Conservation (phyloP, 2,113 vertebrate genomes). For the Ceyx cyanopectus region DNA sequence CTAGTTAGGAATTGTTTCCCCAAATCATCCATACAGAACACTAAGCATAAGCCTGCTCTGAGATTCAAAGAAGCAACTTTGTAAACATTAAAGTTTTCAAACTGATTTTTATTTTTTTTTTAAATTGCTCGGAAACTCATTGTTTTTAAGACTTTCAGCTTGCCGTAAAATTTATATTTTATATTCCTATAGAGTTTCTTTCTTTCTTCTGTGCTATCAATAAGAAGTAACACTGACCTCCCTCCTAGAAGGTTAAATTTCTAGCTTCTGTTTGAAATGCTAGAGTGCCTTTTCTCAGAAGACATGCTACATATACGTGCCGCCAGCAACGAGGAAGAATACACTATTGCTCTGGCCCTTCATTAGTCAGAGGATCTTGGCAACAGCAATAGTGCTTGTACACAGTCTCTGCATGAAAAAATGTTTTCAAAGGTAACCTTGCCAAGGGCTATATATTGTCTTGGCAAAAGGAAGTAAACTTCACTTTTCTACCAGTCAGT, state of each 20-base stretch:
- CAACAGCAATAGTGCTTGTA: slow-evolving; percentile 73
- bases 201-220: slow-evolving; percentile 69
- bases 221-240: slow-evolving; percentile 80
- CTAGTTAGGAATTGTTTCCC: slow-evolving; percentile 2
- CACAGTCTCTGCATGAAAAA: slow-evolving; percentile 79
- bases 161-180: slow-evolving; percentile 68
- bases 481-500: slow-evolving; percentile 78
- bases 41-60: not conserved
- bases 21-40: slow-evolving; percentile 35
- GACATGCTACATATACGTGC: slow-evolving; percentile 74
- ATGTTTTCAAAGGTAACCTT: slow-evolving; percentile 85
- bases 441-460: slow-evolving; percentile 81
- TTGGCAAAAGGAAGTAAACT: slow-evolving; percentile 82
- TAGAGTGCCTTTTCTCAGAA: slow-evolving; percentile 75
- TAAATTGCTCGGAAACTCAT: slow-evolving; percentile 52
- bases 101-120: slow-evolving; percentile 59
- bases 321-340: slow-evolving; percentile 75
- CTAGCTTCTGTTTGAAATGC: slow-evolving; percentile 75
- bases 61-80: slow-evolving; percentile 11
- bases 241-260: slow-evolving; percentile 81
- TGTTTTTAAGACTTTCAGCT: slow-evolving; percentile 61
- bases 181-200: slow-evolving; percentile 67
- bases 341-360: slow-evolving; percentile 68
- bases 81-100: slow-evolving; percentile 52
- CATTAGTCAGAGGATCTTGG: slow-evolving; percentile 81